phyloP scores from a whole-genome alignment of 2,113 vertebrate species.

The Uria lomvia region DNA sequence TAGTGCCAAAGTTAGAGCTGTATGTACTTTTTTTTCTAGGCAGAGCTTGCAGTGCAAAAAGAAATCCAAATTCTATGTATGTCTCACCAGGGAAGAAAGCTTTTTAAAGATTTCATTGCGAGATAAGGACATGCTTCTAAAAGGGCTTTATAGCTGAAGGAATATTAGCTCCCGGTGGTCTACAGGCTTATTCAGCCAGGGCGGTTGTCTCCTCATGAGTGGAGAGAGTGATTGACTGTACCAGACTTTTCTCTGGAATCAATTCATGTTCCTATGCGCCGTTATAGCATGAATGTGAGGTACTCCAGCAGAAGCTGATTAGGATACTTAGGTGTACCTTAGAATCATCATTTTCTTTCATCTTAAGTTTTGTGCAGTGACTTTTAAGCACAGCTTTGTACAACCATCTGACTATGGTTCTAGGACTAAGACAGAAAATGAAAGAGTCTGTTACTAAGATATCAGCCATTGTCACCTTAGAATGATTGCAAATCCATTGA shows the following conservation, averaged over 20 bases:
- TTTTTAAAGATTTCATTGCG: conserved; percentile 49
- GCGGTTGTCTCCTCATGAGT: conserved; percentile 12
- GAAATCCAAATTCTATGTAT: conserved; percentile 21
- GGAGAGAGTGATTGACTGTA: conserved; percentile 15
- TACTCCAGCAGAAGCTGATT: conserved; percentile 14
- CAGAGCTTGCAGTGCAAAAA: neutral
- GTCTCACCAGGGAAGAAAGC: conserved; percentile 6
- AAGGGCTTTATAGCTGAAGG: conserved; percentile 50
- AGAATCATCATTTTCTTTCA: conserved; percentile 29
- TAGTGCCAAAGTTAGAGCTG: neutral
- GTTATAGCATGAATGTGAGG: neutral
- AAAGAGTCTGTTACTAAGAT: neutral
- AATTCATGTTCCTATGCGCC: neutral
- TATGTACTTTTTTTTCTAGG: neutral
- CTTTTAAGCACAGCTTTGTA: conserved; percentile 33
- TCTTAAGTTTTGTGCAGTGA: conserved; percentile 35
- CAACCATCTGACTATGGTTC: neutral
- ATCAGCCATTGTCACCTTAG: neutral
- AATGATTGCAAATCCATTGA: neutral
- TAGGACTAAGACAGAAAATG: neutral
- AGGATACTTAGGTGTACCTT: neutral
- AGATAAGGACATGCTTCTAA: conserved; percentile 18
- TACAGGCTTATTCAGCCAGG: conserved; percentile 31
- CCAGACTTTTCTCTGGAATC: neutral
- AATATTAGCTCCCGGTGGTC: conserved; percentile 15